Evolutionary conservation across 2,797 vertebrate genomes (phyloP).

Genomic region (Ibycter americanus): DNA sequence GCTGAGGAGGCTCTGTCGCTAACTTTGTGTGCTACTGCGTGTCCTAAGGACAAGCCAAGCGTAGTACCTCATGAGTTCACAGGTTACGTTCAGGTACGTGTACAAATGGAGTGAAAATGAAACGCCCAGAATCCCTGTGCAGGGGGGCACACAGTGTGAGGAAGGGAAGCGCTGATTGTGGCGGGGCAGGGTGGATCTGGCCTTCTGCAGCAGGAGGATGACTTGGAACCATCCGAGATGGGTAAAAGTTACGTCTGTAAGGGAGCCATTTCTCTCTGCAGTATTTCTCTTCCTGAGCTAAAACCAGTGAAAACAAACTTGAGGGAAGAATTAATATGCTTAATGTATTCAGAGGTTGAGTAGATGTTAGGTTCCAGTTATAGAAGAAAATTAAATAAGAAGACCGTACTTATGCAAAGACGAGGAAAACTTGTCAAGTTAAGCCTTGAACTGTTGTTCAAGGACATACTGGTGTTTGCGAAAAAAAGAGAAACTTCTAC

Average conservation of each 20-base stretch:
- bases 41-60: background rate
- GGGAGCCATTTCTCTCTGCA: background rate
- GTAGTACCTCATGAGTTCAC: background rate
- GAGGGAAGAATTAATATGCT: background rate
- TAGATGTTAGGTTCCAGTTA: background rate
- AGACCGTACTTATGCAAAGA: background rate
- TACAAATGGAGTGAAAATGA: background rate
- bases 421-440: background rate
- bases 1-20: background rate
- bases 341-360: background rate
- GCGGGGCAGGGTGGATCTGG: background rate
- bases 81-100: background rate
- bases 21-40: background rate
- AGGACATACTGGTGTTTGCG: background rate
- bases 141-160: fast-evolving
- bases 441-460: background rate
- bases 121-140: background rate
- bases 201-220: background rate
- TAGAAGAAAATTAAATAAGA: background rate
- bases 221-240: fast-evolving
- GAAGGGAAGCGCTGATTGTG: background rate
- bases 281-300: background rate
- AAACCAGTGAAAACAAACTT: background rate
- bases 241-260: background rate
- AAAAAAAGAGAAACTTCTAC: background rate